Evolutionary conservation across 1,140 invertebrate genomes (phyloP), one percentile per base, ranked within the genome.

Genomic region (Ceratoteleas bidentatus): DNA sequence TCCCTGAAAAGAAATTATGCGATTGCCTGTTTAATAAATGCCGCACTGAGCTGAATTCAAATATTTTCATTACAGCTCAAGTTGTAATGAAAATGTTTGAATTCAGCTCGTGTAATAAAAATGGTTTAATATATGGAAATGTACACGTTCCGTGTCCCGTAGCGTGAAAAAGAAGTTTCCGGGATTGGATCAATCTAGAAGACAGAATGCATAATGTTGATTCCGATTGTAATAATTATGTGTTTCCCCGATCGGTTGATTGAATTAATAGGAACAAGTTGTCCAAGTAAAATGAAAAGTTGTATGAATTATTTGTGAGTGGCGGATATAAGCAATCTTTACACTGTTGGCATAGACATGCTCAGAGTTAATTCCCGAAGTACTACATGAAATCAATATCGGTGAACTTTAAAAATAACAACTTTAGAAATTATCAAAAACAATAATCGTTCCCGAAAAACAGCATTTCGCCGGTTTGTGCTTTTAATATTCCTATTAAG

Each of bases 251-350:
- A 40, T 0, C 38, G 38, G 11, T 54, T 50, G 16, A 69, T 58
- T 52, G 14, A 14, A 52, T 33, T 33, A 52, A 72, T 61, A 53
- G 47, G 38, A 53, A 61, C 50, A 10, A 61, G 47, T 72, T 47
- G 40, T 34, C 13, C 5, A 60, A 40, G 49, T 45, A 47, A 61
- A 72, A 72, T 33, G 36, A 24, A 72, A 61, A 61, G 56, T 56
- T 36, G 14, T 47, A 70, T 61, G 13, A 53, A 62, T 73, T 47
- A 62, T 56, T 62, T 33, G 24, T 38, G 0, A 0, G 2, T 0
- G 14, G 24, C 45, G 57, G 34, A 34, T 54, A 61, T 72, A 72
- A 62, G 69, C 47, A 56, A 62, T 62, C 69, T 61, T 62, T 54
- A 62, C 32, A 56, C 54, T 56, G 58, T 61, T 47, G 69, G 50